Evolutionary conservation across 2,113 vertebrate species (phyloP).

Genomic region (Oxyruncus cristatus): DNA sequence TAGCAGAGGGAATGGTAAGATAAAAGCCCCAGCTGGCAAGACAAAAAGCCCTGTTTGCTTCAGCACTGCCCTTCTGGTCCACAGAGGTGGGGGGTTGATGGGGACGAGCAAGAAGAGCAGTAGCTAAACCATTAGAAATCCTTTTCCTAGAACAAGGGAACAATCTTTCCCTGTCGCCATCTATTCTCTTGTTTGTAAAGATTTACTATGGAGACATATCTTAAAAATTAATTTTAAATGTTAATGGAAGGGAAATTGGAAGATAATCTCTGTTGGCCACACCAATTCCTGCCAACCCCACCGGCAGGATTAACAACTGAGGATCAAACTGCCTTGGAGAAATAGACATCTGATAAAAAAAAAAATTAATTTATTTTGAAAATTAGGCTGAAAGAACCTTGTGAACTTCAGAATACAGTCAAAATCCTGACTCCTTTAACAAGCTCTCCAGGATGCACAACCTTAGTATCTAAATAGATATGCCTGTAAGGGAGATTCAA

Average conservation of each 20-base stretch:
- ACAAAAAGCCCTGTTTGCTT: neutral
- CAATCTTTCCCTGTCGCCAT: neutral
- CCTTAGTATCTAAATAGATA: neutral
- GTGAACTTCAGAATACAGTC: neutral
- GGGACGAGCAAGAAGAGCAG: too few species aligned
- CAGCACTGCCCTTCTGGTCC: neutral
- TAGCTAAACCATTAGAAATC: neutral
- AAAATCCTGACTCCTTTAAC: neutral
- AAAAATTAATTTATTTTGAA: neutral
- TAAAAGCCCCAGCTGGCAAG: neutral
- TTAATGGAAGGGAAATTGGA: neutral
- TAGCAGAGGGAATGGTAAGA: fast-evolving
- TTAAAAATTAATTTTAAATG: neutral
- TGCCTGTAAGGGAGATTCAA: neutral
- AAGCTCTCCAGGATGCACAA: neutral
- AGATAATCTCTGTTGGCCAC: neutral
- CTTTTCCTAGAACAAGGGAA: neutral
- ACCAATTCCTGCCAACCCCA: neutral
- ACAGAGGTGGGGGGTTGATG: fast-evolving
- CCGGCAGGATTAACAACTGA: neutral
- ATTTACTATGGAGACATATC: neutral
- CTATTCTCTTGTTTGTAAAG: neutral
- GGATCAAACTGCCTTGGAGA: neutral
- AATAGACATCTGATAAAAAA: neutral
- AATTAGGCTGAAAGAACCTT: neutral